A percentile compares a stretch with the other conserved stretches of the same genome.
These are phyloP conservation scores for Formica exsecta DNA, from an alignment of 1,140 invertebrate species.

Conservation along the genomic window DNA sequence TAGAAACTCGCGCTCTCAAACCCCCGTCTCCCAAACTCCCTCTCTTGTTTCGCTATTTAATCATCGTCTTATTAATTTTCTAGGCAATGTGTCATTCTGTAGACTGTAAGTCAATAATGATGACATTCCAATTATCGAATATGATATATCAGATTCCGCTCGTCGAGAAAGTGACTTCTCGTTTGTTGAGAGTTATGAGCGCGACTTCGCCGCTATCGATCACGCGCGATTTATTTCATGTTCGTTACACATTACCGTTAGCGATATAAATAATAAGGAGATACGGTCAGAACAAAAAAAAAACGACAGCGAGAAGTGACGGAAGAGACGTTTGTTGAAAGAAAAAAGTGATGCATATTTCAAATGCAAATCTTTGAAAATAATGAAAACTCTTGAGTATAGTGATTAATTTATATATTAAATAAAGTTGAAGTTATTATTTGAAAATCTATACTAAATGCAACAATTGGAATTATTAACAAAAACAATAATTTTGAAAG, in stretches of 20 bases:
- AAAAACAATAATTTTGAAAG: too few relatives aligned
- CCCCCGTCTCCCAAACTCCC: too few relatives aligned
- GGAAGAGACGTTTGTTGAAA: conserved; percentile 50
- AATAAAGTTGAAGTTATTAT: too few relatives aligned
- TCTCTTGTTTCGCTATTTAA: conserved; percentile 2
- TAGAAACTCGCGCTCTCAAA: background rate
- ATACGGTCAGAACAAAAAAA: background rate
- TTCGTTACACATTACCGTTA: conserved; percentile 45
- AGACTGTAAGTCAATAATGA: conserved; percentile 43
- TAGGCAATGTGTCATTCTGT: background rate
- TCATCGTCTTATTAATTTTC: conserved; percentile 44
- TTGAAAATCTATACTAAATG: too few relatives aligned
- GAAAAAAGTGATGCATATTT: background rate
- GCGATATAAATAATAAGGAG: conserved; percentile 40
- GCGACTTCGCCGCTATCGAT: conserved; percentile 30
- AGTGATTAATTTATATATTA: too few relatives aligned
- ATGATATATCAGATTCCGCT: conserved; percentile 43
- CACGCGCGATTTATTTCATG: conserved; percentile 38
- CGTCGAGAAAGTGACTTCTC: conserved; percentile 44
- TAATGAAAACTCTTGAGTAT: too few relatives aligned
- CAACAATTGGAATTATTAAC: too few relatives aligned
- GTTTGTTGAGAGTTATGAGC: conserved; percentile 27
- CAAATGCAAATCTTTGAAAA: too few relatives aligned
- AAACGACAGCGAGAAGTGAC: conserved; percentile 7
- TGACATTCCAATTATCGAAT: conserved; percentile 44